These are phyloP conservation scores for Pocillopora meandrina DNA, from an alignment of 92 coral and sea anemone species.

Conservation along the genomic window DNA sequence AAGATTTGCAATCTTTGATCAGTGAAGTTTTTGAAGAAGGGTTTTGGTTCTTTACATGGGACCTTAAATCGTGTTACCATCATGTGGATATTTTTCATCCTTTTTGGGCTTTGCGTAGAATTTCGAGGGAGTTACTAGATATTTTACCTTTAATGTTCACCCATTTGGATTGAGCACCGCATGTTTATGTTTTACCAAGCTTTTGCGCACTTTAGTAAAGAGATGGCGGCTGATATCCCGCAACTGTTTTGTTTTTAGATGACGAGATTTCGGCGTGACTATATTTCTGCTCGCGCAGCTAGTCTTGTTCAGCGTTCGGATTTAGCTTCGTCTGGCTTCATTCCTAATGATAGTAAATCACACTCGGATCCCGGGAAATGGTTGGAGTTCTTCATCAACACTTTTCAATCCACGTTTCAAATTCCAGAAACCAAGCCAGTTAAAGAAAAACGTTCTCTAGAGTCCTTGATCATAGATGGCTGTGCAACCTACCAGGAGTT, in stretches of 20 bases:
- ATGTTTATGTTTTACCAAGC: conserved; percentile 20
- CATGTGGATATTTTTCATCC: conserved; percentile 8
- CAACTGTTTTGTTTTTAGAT: conserved; percentile 21
- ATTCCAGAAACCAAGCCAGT: too few relatives aligned
- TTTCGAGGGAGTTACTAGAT: conserved; percentile 3
- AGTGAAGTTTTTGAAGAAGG: conserved; percentile 24
- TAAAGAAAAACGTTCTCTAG: conserved; percentile 3
- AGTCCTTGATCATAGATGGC: conserved; percentile 5
- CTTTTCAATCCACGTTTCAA: too few relatives aligned
- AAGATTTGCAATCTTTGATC: conserved; percentile 22
- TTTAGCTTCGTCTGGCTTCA: conserved; percentile 27
- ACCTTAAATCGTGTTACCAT: conserved; percentile 39
- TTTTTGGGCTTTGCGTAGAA: conserved; percentile 26
- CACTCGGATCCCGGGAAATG: too few relatives aligned
- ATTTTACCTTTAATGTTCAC: conserved; percentile 20
- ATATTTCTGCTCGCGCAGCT: conserved; percentile 14
- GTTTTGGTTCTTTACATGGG: conserved; percentile 39
- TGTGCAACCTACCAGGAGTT: conserved; percentile 8
- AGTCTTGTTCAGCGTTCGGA: conserved; percentile 19
- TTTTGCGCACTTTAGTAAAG: conserved; percentile 27
- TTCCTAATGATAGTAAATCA: neutral
- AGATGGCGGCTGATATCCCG: conserved; percentile 16
- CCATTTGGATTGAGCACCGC: neutral
- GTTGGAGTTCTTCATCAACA: too few relatives aligned
- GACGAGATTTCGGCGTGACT: conserved; percentile 44